Evolutionary conservation across 2,888 invertebrate species (phyloP).

Genomic region (Microplitis manilae): DNA sequence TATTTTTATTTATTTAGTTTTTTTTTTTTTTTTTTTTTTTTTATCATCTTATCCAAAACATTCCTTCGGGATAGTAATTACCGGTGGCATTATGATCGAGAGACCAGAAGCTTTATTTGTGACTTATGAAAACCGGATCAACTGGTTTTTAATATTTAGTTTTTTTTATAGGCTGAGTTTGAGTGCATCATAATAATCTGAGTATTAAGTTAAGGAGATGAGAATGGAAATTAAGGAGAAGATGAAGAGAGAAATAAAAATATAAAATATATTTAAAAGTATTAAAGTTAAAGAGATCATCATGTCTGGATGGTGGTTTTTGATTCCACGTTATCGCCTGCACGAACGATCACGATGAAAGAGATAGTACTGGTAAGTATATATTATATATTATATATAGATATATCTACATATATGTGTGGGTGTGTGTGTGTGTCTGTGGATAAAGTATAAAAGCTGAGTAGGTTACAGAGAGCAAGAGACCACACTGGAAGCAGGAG

Average conservation of each 20-base stretch:
- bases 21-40: not conserved
- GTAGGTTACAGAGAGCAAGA: not conserved
- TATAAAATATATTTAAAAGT: conserved; percentile 14
- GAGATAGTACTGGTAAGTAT: conserved; percentile 1
- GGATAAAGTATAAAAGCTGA: conserved; percentile 14
- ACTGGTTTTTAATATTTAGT: conserved; percentile 40
- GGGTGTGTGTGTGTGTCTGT: not conserved
- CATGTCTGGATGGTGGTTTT: conserved; percentile 41
- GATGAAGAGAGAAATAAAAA: no score
- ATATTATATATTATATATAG: conserved; percentile 17
- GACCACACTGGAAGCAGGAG: not conserved
- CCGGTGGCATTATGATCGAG: conserved; percentile 9
- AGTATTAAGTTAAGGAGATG: conserved; percentile 9
- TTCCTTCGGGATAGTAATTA: conserved; percentile 37
- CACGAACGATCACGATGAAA: conserved; percentile 41
- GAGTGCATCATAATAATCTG: conserved; percentile 7
- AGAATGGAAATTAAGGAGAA: no score
- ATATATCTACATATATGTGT: conserved; percentile 14
- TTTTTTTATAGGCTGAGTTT: not conserved
- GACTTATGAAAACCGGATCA: conserved; percentile 50
- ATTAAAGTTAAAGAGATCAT: conserved; percentile 27
- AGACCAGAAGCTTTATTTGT: conserved; percentile 17
- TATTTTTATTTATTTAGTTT: conserved; percentile 5
- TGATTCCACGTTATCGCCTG: conserved; percentile 45
- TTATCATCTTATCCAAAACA: conserved; percentile 12